These are phyloP conservation scores for Lithophane ornitopus DNA, from an alignment of 2,888 invertebrate genomes.

Conservation along the genomic window DNA sequence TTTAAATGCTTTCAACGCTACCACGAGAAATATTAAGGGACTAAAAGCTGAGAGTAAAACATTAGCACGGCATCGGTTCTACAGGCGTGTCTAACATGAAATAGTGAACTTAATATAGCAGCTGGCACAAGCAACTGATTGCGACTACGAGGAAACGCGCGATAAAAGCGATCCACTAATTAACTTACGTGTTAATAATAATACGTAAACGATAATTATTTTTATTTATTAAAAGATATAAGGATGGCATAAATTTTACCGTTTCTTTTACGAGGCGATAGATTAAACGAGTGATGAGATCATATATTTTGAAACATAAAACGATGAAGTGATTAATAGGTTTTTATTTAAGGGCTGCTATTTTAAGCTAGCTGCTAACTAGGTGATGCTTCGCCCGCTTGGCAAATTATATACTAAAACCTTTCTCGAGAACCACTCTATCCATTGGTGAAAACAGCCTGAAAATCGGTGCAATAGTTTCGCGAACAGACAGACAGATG, in stretches of 20 bases:
- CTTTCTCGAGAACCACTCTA: no score
- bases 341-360: conserved; percentile 1
- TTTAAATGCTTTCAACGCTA: conserved; percentile 61
- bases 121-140: conserved; percentile 41
- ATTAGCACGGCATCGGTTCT: conserved; percentile 70
- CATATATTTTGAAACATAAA: conserved; percentile 13
- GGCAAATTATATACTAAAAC: no score
- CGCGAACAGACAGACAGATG: no score
- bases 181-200: conserved; percentile 29
- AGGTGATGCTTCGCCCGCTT: no score
- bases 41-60: conserved; percentile 72
- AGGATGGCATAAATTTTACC: conserved; percentile 18
- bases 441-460: no score
- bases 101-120: conserved; percentile 70
- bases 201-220: conserved; percentile 11
- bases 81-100: conserved; percentile 74
- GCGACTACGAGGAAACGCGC: conserved; percentile 23
- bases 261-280: conserved; percentile 34
- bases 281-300: conserved; percentile 17
- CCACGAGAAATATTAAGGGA: conserved; percentile 72
- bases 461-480: no score
- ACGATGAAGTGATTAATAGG: not conserved
- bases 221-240: not conserved
- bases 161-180: conserved; percentile 46
- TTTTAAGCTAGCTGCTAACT: no score